Conservation (phyloP, 2,113 vertebrate genomes). For the Aepyceros melampus region DNA sequence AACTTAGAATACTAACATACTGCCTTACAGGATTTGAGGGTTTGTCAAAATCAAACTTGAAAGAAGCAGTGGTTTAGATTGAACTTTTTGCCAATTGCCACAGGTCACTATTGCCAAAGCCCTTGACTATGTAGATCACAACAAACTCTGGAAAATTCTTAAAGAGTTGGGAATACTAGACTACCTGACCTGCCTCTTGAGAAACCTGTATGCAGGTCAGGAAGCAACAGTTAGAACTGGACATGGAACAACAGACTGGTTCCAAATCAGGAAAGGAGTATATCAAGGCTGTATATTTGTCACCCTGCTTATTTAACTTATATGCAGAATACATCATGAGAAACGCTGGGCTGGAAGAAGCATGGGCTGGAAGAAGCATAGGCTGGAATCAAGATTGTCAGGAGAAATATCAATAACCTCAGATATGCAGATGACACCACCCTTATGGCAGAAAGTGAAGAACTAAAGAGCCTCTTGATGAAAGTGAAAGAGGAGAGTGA, state of each 20-base stretch:
- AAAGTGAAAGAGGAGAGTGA: not conserved
- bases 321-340: not conserved
- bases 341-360: too few species aligned
- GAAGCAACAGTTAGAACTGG: not conserved
- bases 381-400: accelerated
- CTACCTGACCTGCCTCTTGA: not conserved
- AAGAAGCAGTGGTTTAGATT: not conserved
- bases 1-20: not conserved
- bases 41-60: not conserved
- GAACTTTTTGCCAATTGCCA: not conserved
- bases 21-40: not conserved
- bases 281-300: not conserved
- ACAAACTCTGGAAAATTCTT: not conserved
- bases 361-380: not conserved
- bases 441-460: not conserved
- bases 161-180: not conserved
- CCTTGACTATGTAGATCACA: not conserved
- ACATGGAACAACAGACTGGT: not conserved
- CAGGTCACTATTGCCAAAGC: not conserved
- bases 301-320: not conserved
- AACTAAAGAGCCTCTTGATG: not conserved
- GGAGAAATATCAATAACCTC: not conserved
- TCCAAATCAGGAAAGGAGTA: not conserved
- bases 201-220: not conserved
- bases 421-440: not conserved